phyloP scores from a whole-genome alignment of 2,888 invertebrate species.

The Chloromyia formosa region DNA sequence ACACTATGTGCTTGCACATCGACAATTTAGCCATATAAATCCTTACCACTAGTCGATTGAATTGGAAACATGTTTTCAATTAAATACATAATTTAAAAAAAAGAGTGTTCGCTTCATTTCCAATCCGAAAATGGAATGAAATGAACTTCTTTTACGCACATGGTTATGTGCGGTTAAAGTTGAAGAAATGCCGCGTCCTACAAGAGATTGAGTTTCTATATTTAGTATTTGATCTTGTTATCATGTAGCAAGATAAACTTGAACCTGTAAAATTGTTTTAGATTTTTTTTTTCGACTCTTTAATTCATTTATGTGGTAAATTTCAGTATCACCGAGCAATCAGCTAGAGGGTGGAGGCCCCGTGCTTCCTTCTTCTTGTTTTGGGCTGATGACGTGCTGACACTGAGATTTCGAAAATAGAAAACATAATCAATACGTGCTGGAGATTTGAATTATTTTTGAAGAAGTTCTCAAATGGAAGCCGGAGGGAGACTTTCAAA shows the following conservation, averaged over 20 bases:
- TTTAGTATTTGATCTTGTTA: conserved; percentile 30
- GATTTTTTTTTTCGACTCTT: not conserved
- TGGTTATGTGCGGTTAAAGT: not conserved
- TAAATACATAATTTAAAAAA: conserved; percentile 5
- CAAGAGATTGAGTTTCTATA: conserved; percentile 30
- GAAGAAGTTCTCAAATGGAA: too few species aligned
- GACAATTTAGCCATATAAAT: too few species aligned
- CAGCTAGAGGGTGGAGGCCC: not conserved
- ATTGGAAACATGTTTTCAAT: not conserved
- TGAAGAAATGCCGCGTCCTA: conserved; percentile 37
- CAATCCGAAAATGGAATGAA: too few species aligned
- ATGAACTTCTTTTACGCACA: too few species aligned
- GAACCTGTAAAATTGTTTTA: conserved; percentile 35
- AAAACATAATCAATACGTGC: not conserved
- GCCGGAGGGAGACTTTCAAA: too few species aligned
- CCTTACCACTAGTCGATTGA: too few species aligned
- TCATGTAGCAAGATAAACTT: conserved; percentile 40
- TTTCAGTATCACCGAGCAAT: too few species aligned
- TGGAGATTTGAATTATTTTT: conserved; percentile 7
- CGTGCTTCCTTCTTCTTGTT: conserved; percentile 21
- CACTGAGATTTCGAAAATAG: conserved; percentile 22
- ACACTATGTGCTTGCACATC: too few species aligned
- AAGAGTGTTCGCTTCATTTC: not conserved
- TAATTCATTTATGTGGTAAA: too few species aligned
- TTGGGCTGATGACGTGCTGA: conserved; percentile 5